Base-by-base conservation (phyloP, 2,888 invertebrate genomes). In the Panopea generosa region DNA sequence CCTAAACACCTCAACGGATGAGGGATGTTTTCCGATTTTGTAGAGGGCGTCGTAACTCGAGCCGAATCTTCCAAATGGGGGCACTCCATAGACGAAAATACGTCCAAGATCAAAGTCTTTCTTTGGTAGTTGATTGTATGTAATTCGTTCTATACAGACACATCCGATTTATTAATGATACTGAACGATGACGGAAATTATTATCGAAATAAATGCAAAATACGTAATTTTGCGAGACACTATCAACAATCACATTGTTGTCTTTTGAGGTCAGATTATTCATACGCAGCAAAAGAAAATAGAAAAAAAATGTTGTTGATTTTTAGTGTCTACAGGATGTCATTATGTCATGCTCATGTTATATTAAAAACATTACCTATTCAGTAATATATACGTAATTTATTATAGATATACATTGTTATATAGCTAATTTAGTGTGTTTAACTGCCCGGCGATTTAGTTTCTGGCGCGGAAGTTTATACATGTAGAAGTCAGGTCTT, bases 1-100 rank as follows among this genome's bases (percentile, higher is more conserved):
- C 90, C 90, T 79, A 87, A 84, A 81, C 90, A 90, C 62, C 79
- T 76, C 65, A 89, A 86, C 45, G 84, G 76, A 53, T 84, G 62
- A 16, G 86, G 84, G 65, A 79, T 75, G 75, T 86, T 87, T 73
- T 86, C 85, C 52, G 85, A 77, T 82, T 87, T 89, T 53, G 85
- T 84, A 62, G 87, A 83, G 72, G 87, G 86, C 77, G 87, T 86
- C 75, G 87, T 83, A 53, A 91, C 86, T 85, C 87, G 87, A 74
- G 89, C 91, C 82, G 87, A 88, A 84, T 90, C 90, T 73, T 87
- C 88, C 77, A 92, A 85, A 87, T 92, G 92, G 53, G 91, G 90
- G 85, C 92, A 92, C 89, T 92, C 92, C 92, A 92, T 92, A 80
- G 66, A 78, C 65, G 66, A 65, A 47, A 65, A 43, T 56, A 38